Evolutionary conservation across 2,888 invertebrate species (phyloP).

Genomic region (Polydrusus cervinus): DNA sequence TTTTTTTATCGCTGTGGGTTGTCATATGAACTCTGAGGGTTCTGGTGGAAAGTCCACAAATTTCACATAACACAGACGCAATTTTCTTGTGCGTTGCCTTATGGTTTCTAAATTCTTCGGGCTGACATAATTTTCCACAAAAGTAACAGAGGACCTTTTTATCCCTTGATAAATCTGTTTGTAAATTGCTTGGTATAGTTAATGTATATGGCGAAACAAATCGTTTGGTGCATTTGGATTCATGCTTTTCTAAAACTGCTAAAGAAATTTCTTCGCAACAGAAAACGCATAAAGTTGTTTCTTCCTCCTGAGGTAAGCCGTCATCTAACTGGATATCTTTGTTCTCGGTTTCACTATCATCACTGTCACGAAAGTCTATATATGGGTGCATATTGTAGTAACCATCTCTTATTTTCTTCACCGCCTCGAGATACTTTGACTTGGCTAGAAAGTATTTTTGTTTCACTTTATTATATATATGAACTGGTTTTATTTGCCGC

Average conservation of each 20-base stretch:
- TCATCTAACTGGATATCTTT: not conserved
- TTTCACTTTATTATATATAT: not conserved
- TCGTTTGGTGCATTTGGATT: not conserved
- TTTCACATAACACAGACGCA: not conserved
- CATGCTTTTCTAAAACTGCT: not conserved
- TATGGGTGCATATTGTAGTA: not conserved
- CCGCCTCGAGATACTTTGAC: not conserved
- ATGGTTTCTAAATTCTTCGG: not conserved
- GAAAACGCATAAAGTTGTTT: not conserved
- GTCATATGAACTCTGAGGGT: conserved; percentile 62
- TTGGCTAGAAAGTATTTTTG: not conserved
- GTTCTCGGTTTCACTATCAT: not conserved
- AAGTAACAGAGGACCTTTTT: not conserved
- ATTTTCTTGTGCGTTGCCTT: not conserved
- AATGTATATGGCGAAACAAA: too few relatives aligned
- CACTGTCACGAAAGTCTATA: not conserved
- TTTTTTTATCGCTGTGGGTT: conserved; percentile 67
- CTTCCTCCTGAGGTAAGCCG: not conserved
- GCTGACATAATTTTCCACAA: not conserved
- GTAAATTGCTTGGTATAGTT: too few relatives aligned
- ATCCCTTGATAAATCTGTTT: not conserved
- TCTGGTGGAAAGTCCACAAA: conserved; percentile 12
- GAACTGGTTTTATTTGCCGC: not conserved
- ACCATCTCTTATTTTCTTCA: not conserved
- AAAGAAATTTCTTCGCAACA: not conserved